Percentiles rank a stretch among this genome's conserved stretches.
phyloP scores from a whole-genome alignment of 2,113 vertebrate genomes.

The Nyctereutes procyonoides region DNA sequence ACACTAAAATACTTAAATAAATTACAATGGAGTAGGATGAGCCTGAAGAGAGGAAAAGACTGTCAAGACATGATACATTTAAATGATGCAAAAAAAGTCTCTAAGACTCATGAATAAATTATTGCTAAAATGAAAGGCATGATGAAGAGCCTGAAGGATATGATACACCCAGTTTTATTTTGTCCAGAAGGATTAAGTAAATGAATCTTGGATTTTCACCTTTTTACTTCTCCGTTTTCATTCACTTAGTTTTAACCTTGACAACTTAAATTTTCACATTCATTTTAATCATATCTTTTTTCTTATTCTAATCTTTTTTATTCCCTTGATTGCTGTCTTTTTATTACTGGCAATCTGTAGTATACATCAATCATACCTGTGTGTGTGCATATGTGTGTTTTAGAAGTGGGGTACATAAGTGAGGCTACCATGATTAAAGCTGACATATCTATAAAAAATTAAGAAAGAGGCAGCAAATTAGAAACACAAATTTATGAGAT shows the following conservation, averaged over 20 bases:
- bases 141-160: slow-evolving; percentile 36
- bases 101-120: slow-evolving; percentile 76
- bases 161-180: slow-evolving; percentile 15
- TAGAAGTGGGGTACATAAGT: neutral
- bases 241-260: slow-evolving; percentile 52
- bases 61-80: slow-evolving; percentile 71
- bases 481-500: neutral
- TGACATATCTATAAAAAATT: neutral
- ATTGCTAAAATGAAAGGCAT: slow-evolving; percentile 61
- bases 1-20: slow-evolving; percentile 85
- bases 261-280: neutral
- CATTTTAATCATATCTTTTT: neutral
- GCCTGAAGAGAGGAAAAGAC: slow-evolving; percentile 67
- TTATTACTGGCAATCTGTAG: neutral
- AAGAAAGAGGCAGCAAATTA: neutral
- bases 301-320: neutral
- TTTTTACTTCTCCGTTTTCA: neutral
- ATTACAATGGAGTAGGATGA: slow-evolving; percentile 79
- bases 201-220: slow-evolving; percentile 44
- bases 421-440: neutral
- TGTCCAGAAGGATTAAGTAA: slow-evolving; percentile 53
- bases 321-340: neutral
- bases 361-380: neutral
- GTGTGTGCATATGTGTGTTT: neutral
- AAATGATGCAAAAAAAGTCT: slow-evolving; percentile 64